Base-by-base conservation (phyloP, 1,140 invertebrate species). In the Formica selysi region DNA sequence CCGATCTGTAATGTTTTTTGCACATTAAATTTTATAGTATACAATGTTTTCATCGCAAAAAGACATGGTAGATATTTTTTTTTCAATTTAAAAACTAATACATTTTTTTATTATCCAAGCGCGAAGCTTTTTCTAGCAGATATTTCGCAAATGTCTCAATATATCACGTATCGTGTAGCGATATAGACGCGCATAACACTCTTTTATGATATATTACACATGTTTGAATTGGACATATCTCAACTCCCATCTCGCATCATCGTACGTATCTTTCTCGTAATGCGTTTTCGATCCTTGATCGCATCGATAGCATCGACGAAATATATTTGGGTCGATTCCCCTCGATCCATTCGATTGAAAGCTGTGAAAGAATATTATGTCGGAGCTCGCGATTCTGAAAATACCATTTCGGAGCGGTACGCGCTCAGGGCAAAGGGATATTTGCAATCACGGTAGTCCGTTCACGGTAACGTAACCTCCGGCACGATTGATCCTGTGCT, bases 321-420 rank as follows among this genome's bases (percentile, higher is more conserved):
- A 86, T 74, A 80, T 80, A 79, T 79, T 79, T 22, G 76, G 44
- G 13, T 38, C 65, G 62, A 51, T 74, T 68, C 71, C 38, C 65
- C 64, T 29, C 48, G 7, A 16, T 44, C 62, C 13, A 32, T 54
- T 16, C 38, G 48, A 73, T 78, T 59, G 70, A 36, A 38, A 65
- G 80, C 73, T 67, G 79, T 68, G 87, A 85, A 87, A 85, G 29
- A 85, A 79, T 87, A 73, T 65, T 51, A 19, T 44, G 54, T 57
- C 51, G 7, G 38, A 0, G 67, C 19, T 48, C 67, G 22, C 44
- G 61, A 29, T 44, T 54, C 29, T 36, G 38, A 19, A 78, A 85
- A 89, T 85, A 86, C 81, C 41, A 76, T 87, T 87, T 89, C 61
- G 41, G 38, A 32, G 76, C 59, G 26, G 44, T 36, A 26, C 22